These are phyloP conservation scores for Chrysemys picta DNA, from an alignment of 2,113 vertebrate genomes.

Conservation along the genomic window DNA sequence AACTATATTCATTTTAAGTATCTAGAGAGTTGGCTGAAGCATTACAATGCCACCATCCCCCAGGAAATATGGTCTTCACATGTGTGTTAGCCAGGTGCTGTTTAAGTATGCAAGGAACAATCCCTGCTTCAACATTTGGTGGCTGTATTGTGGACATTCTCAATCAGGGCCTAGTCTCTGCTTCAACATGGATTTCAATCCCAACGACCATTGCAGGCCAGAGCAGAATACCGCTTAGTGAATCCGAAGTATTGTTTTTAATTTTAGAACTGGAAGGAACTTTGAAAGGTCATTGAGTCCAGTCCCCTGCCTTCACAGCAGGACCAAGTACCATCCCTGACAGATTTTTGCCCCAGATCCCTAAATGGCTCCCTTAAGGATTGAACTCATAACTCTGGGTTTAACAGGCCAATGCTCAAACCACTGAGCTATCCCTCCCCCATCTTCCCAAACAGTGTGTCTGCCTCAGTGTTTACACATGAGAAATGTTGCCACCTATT, in stretches of 20 bases:
- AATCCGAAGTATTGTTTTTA: neutral
- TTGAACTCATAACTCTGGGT: too few species aligned
- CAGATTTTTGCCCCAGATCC: too few species aligned
- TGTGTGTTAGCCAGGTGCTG: neutral
- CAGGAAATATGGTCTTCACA: neutral
- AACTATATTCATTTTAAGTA: neutral
- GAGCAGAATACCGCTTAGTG: neutral
- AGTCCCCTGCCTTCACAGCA: too few species aligned
- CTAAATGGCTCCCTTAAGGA: too few species aligned
- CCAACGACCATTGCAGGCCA: neutral
- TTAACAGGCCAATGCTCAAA: too few species aligned
- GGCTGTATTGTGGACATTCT: neutral
- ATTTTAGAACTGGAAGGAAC: too few species aligned
- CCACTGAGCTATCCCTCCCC: too few species aligned
- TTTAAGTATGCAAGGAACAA: fast-evolving
- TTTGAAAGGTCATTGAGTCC: too few species aligned
- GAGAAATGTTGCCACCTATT: neutral
- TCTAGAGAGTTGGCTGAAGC: neutral
- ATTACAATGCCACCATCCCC: neutral
- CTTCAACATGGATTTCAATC: neutral
- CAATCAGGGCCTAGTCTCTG: neutral
- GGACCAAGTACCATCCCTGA: too few species aligned
- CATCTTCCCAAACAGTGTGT: neutral
- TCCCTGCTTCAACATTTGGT: neutral
- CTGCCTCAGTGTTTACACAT: neutral